Base-by-base conservation (phyloP, 2,113 vertebrate species). In the Bujurquina vittata region DNA sequence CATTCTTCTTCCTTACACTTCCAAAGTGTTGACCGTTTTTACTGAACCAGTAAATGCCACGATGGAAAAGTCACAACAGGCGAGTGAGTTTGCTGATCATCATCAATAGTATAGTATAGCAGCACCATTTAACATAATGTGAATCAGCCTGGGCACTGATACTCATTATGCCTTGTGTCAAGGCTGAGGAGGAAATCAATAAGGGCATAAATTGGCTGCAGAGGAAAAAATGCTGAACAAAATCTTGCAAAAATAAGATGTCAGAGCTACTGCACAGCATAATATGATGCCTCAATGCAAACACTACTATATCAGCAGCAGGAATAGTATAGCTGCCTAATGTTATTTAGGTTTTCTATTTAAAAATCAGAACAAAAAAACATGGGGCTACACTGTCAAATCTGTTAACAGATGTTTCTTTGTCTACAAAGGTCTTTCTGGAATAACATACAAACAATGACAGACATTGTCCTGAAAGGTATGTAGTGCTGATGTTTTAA, bases 391-490 rank as follows among this genome's bases (percentile, higher is more conserved):
- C 46, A 79, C 72, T 86, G 80, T 87, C 43, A 35, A 77, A 89
- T 90, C 58, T 55, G 80, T 83, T 87, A 87, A 86, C 90, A 79
- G 83, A 83, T 61, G 82, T 86, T 37, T 79, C 88, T 90, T 91
- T 89, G 90, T 88, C 75, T 81, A 77, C 62, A 56, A 67, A 83
- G 87, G 80, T 92, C 85, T 90, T 87, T 78, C 85, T 91, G 86
- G 65, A 93, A 92, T 79, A 93, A 92, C 87, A 87, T 77, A 72
- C 82, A 72, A 77, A 93, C 92, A 94, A 92, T 91, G 80, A 29
- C 73, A 29, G 57, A 22, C 85, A 87, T 92, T 91, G 90, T 92
- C 79, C 77, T 43, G 73, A 58, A 57, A 84, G 83, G 88, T 59
- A 23, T 4, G 75, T 65, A 69, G 75, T 46, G 91, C 67, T 90